Base-by-base conservation (phyloP, 2,113 vertebrate species). In the western clawed frog (Xenopus tropicalis) region DNA sequence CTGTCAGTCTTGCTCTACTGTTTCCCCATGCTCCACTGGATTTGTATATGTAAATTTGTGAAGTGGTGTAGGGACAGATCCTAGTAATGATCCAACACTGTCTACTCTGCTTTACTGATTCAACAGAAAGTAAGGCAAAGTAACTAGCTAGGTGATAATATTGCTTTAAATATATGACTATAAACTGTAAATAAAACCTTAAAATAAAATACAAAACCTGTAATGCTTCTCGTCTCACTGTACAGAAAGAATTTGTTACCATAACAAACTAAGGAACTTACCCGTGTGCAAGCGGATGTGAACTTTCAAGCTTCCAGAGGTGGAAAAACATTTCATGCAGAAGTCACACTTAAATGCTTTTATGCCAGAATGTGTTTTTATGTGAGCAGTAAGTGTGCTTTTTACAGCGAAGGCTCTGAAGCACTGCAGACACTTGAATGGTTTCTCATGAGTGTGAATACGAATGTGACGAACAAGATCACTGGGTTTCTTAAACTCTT, bases 361-460 rank as follows among this genome's bases (percentile, higher is more conserved):
- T 84, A 99, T 91, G 78, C 97, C 97, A 1, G 93, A 94, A 83
- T 99, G 97, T 1, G 96, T 99, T 86, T 99, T 99, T 86, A 96
- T 95, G 80, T 99, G 97, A 46, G 97, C 97, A 0, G 97, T 99
- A 44, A 99, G 95, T 16, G 97, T 99, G 58, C 97, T 99, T 87
- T 99, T 99, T 58, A 99, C 97, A 0, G 97, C 97, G 14, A 99
- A 99, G 43, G 97, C 96, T 61, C 97, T 88, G 88, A 98, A 99
- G 85, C 97, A 99, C 88, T 98, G 96, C 54, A 96, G 94, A 84
- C 97, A 99, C 87, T 98, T 99, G 87, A 96, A 99, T 3, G 97
- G 97, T 84, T 98, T 99, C 88, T 99, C 97, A 0, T 99, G 97
- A 4, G 97, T 99, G 82, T 99, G 97, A 75, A 99, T 99, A 78